Percentiles rank a stretch among this genome's conserved stretches.
Evolutionary conservation across 2,888 invertebrate genomes (phyloP).

Genomic region (Lissocephala sabroskyi): DNA sequence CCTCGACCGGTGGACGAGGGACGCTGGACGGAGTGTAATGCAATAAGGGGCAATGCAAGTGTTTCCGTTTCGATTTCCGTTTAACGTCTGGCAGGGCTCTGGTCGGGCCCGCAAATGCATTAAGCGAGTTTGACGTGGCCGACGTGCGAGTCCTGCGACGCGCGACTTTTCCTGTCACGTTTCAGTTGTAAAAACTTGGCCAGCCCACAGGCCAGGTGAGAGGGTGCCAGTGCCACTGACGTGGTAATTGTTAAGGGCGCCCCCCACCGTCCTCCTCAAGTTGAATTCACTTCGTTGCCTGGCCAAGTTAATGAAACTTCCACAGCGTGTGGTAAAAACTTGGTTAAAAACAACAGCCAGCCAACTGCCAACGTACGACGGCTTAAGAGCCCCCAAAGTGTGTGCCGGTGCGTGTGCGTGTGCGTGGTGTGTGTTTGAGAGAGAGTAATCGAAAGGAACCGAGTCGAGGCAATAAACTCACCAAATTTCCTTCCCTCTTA

Average conservation of each 20-base stretch:
- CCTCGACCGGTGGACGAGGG: constrained; percentile 16
- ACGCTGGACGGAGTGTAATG: constrained; percentile 48
- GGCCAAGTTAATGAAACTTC: constrained; percentile 53
- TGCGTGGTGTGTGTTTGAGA: too few relatives aligned
- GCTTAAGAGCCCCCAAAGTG: too few relatives aligned
- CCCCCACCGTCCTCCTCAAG: not conserved
- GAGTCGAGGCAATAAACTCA: too few relatives aligned
- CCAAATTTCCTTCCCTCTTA: too few relatives aligned
- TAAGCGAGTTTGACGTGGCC: constrained; percentile 32
- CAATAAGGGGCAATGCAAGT: constrained; percentile 49
- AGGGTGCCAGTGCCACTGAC: constrained; percentile 15
- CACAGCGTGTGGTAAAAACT: constrained; percentile 16
- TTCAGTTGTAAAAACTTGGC: constrained; percentile 38
- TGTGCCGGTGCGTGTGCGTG: too few relatives aligned
- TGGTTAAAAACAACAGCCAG: too few relatives aligned
- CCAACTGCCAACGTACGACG: too few relatives aligned
- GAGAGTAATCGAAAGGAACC: too few relatives aligned
- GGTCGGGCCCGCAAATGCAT: constrained; percentile 38
- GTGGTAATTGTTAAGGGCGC: constrained; percentile 36
- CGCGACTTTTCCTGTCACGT: constrained; percentile 41
- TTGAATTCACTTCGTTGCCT: constrained; percentile 15
- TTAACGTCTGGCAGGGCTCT: constrained; percentile 29
- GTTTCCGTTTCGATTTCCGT: constrained; percentile 59
- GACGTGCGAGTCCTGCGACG: not conserved
- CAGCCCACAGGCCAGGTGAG: not conserved